Conservation (phyloP, 1,140 invertebrate species). For the Diorhabda carinulata region DNA sequence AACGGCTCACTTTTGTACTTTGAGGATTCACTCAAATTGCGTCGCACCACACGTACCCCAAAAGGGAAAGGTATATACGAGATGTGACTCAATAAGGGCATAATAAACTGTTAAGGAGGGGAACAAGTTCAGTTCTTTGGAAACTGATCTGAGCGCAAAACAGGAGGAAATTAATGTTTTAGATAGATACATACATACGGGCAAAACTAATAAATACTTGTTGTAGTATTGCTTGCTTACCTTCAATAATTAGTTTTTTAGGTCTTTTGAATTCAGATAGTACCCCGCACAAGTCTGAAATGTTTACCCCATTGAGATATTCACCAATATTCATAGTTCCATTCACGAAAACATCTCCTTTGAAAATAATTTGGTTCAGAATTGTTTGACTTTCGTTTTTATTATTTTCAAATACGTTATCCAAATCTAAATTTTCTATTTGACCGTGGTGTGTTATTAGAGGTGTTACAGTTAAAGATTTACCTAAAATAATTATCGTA, state of each 20-base stretch:
- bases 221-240: slow-evolving; percentile 11
- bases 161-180: too few relatives aligned
- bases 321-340: slow-evolving; percentile 28
- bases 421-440: slow-evolving; percentile 40
- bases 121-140: too few relatives aligned
- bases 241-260: slow-evolving; percentile 29
- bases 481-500: slow-evolving; percentile 10
- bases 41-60: too few relatives aligned
- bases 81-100: too few relatives aligned
- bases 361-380: slow-evolving; percentile 32
- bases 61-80: too few relatives aligned
- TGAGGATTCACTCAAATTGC: too few relatives aligned
- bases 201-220: too few relatives aligned
- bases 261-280: slow-evolving; percentile 14
- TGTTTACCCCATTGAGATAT: slow-evolving; percentile 30
- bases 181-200: too few relatives aligned
- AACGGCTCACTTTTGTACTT: too few relatives aligned
- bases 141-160: too few relatives aligned
- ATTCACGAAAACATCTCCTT: slow-evolving; percentile 29
- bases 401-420: slow-evolving; percentile 32
- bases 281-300: slow-evolving; percentile 30
- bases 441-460: slow-evolving; percentile 32
- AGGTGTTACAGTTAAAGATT: slow-evolving; percentile 3
- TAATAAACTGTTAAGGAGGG: too few relatives aligned
- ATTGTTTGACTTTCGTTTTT: slow-evolving; percentile 14